These are phyloP conservation scores for Blastobasis lacticolella DNA, from an alignment of 2,888 invertebrate species.

Conservation along the genomic window DNA sequence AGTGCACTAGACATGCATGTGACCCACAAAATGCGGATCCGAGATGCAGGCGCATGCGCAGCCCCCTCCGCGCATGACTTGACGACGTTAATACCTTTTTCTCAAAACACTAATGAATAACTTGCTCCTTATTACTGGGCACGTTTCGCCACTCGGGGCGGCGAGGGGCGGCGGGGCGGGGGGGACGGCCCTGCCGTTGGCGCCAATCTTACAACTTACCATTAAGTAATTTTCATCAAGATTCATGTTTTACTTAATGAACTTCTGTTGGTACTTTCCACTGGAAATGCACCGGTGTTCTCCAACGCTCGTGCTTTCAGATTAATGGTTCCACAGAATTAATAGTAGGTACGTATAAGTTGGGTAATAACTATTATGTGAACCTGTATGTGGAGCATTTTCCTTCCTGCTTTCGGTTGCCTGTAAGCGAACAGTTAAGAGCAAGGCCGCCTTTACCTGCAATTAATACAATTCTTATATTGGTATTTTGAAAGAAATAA, in stretches of 20 bases:
- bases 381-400: neutral
- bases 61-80: conserved; percentile 40
- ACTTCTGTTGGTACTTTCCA: conserved; percentile 20
- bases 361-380: neutral
- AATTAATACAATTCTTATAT: too few relatives aligned
- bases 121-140: conserved; percentile 63
- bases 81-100: conserved; percentile 62
- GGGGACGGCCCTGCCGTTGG: conserved; percentile 22
- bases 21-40: conserved; percentile 36
- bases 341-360: neutral
- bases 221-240: conserved; percentile 56
- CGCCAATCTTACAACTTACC: conserved; percentile 50
- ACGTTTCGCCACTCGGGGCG: conserved; percentile 55
- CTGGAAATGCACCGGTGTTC: conserved; percentile 15
- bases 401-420: neutral
- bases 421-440: too few relatives aligned
- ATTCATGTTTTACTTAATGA: conserved; percentile 49
- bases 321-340: conserved; percentile 15
- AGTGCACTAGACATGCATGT: neutral
- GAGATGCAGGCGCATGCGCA: conserved; percentile 63
- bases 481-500: too few relatives aligned
- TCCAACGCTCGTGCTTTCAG: conserved; percentile 16
- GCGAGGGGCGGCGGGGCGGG: conserved; percentile 18
- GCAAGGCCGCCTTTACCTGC: too few relatives aligned
- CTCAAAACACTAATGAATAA: conserved; percentile 71